phyloP scores from a whole-genome alignment of 2,888 invertebrate species.

The Unio pictorum region DNA sequence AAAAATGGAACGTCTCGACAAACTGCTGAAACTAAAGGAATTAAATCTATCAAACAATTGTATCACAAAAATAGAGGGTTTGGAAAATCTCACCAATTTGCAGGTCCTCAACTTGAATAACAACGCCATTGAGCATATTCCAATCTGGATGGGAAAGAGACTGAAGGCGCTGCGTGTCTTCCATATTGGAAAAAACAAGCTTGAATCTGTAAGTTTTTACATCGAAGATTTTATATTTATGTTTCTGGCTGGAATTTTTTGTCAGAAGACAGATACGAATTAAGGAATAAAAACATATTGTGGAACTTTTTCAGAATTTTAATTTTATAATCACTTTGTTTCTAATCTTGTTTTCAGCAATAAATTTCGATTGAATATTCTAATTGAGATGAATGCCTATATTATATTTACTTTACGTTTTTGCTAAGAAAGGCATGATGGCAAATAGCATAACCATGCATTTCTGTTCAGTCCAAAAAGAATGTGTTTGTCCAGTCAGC shows the following conservation, averaged over 20 bases:
- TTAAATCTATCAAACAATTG: slow-evolving; percentile 65
- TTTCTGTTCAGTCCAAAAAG: too few species aligned
- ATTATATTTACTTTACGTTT: too few species aligned
- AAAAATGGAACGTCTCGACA: slow-evolving; percentile 68
- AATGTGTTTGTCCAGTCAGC: too few species aligned
- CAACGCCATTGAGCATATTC: slow-evolving; percentile 67
- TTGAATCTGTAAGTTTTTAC: slow-evolving; percentile 61
- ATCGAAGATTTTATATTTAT: neutral
- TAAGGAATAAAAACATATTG: too few species aligned
- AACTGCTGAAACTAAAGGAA: slow-evolving; percentile 62
- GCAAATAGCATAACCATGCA: too few species aligned
- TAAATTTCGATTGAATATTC: too few species aligned
- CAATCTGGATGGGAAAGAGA: slow-evolving; percentile 64
- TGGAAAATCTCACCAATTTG: slow-evolving; percentile 60
- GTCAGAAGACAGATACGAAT: neutral
- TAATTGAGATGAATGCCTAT: too few species aligned
- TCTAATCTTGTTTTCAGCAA: too few species aligned
- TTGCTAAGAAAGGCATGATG: too few species aligned
- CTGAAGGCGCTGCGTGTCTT: slow-evolving; percentile 62
- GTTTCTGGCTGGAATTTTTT: slow-evolving; percentile 1
- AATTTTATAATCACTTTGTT: too few species aligned
- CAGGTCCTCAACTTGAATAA: slow-evolving; percentile 65
- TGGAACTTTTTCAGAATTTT: too few species aligned
- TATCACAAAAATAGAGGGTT: slow-evolving; percentile 63
- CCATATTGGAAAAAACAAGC: slow-evolving; percentile 61